Evolutionary conservation across 2,888 invertebrate species (phyloP).

Genomic region (Drosophila antonietae): DNA sequence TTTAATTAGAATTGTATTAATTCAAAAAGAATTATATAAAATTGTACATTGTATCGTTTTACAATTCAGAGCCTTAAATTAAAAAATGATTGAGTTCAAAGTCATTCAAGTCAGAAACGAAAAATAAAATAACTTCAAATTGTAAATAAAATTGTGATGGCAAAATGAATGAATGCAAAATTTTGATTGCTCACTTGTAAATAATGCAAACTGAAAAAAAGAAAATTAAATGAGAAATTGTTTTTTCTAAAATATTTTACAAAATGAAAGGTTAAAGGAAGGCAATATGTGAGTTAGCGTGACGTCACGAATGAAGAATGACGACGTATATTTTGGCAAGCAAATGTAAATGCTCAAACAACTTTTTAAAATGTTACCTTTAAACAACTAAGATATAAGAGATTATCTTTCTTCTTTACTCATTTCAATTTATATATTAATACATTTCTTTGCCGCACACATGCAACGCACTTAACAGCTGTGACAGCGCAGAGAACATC

Average conservation of each 20-base stretch:
- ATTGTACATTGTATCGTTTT: neutral
- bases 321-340: neutral
- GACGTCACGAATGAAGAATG: neutral
- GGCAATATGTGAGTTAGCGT: neutral
- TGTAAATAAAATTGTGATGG: neutral
- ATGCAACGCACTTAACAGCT: neutral
- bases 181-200: neutral
- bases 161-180: neutral
- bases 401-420: neutral
- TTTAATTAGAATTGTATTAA: neutral
- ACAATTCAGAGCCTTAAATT: neutral
- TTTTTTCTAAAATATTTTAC: neutral
- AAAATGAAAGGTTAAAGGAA: neutral
- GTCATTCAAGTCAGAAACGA: too few relatives aligned
- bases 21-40: neutral
- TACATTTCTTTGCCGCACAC: neutral
- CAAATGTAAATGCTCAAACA: neutral
- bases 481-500: constrained; percentile 25
- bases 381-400: neutral
- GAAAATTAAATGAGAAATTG: neutral
- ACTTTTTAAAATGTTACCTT: neutral
- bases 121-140: too few relatives aligned
- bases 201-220: neutral
- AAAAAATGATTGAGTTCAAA: too few relatives aligned
- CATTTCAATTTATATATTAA: too few relatives aligned